phyloP scores from a whole-genome alignment of 2,888 invertebrate species.

The Tholera decimalis region DNA sequence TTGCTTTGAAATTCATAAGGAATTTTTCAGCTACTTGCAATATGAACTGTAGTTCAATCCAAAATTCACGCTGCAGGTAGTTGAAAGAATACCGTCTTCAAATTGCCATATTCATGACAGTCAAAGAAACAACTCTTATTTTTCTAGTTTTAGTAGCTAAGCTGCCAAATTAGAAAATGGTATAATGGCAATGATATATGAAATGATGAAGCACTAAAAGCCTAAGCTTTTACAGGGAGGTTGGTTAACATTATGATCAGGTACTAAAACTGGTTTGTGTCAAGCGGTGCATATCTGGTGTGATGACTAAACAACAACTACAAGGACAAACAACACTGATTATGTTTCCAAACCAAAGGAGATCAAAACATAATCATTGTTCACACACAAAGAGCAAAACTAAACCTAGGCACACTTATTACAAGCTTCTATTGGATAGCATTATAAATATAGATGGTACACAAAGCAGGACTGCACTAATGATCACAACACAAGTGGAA shows the following conservation, averaged over 20 bases:
- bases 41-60: slow-evolving; percentile 12
- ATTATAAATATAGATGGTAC: slow-evolving; percentile 77
- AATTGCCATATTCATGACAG: neutral
- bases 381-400: slow-evolving; percentile 47
- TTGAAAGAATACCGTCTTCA: slow-evolving; percentile 4
- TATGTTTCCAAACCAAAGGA: slow-evolving; percentile 55
- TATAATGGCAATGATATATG: slow-evolving; percentile 45
- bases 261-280: slow-evolving; percentile 67
- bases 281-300: slow-evolving; percentile 65
- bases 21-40: slow-evolving; percentile 19
- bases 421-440: slow-evolving; percentile 75
- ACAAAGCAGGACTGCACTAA: slow-evolving; percentile 87
- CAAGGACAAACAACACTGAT: slow-evolving; percentile 60
- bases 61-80: slow-evolving; percentile 27
- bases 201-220: slow-evolving; percentile 61
- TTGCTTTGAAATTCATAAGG: slow-evolving; percentile 1
- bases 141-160: slow-evolving; percentile 25
- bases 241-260: slow-evolving; percentile 51
- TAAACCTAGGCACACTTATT: slow-evolving; percentile 72
- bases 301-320: slow-evolving; percentile 53
- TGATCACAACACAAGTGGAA: slow-evolving; percentile 89
- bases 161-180: slow-evolving; percentile 14
- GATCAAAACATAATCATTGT: slow-evolving; percentile 63
- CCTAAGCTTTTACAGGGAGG: slow-evolving; percentile 51
- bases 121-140: slow-evolving; percentile 6